A percentile compares a stretch with the other conserved stretches of the same genome.
Conservation (phyloP, 2,113 vertebrate species). For the Thalassoma bifasciatum region DNA sequence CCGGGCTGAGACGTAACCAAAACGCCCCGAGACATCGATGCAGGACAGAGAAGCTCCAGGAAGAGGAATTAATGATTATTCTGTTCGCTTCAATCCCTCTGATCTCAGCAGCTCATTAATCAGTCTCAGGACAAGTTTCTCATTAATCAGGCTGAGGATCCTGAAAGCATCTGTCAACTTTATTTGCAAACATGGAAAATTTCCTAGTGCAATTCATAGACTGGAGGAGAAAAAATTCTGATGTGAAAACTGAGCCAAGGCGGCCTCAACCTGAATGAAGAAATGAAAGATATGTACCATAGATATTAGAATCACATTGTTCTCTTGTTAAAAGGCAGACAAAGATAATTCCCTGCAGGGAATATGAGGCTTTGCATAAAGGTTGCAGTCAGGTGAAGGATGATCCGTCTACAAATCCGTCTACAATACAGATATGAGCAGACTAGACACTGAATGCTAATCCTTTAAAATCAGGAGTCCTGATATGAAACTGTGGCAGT, state of each 20-base stretch:
- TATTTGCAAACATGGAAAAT: constrained; percentile 35
- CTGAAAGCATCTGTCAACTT: constrained; percentile 68
- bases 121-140: constrained; percentile 64
- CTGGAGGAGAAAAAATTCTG: neutral
- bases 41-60: constrained; percentile 36
- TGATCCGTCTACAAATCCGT: constrained; percentile 57
- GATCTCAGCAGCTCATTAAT: constrained; percentile 75
- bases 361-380: constrained; percentile 57
- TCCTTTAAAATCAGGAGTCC: constrained; percentile 8
- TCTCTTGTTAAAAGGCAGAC: constrained; percentile 20
- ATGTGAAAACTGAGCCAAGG: neutral
- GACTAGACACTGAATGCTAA: constrained; percentile 7
- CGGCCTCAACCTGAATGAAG: neutral
- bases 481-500: neutral
- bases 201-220: constrained; percentile 4
- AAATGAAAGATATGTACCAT: neutral
- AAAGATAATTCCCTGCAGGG: constrained; percentile 4
- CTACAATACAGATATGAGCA: constrained; percentile 36
- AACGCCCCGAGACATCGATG: constrained; percentile 38
- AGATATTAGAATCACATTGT: too few relatives aligned
- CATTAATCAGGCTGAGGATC: constrained; percentile 71
- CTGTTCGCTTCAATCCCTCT: constrained; percentile 57
- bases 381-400: constrained; percentile 80
- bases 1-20: constrained; percentile 35
- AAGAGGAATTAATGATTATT: constrained; percentile 61